phyloP scores from a whole-genome alignment of 2,888 invertebrate species.

The Seira musarum region DNA sequence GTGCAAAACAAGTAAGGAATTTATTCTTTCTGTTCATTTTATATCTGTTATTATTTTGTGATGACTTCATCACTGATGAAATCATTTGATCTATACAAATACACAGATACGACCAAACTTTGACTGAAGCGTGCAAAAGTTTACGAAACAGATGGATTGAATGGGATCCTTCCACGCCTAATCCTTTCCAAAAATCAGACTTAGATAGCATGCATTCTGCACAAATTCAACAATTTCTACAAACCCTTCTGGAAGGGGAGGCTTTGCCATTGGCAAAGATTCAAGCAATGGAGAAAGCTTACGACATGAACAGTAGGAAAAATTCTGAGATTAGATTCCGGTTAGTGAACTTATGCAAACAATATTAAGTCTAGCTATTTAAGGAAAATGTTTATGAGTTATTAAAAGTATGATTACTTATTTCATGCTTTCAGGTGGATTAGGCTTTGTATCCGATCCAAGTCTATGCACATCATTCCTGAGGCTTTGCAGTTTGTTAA shows the following conservation, averaged over 20 bases:
- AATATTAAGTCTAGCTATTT: no score
- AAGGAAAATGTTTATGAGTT: no score
- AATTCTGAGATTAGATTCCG: constrained; percentile 84
- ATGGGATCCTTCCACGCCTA: constrained; percentile 72
- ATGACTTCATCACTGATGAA: constrained; percentile 12
- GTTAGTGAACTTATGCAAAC: constrained; percentile 70
- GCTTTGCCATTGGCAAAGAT: constrained; percentile 77
- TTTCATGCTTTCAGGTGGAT: constrained; percentile 80
- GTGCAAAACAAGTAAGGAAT: constrained; percentile 84
- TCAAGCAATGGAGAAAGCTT: constrained; percentile 78
- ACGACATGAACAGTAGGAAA: constrained; percentile 78
- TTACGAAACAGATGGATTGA: constrained; percentile 77
- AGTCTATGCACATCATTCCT: constrained; percentile 79
- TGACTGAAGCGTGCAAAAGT: constrained; percentile 77
- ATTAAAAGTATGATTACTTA: no score
- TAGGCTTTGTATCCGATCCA: constrained; percentile 83
- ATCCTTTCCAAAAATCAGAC: constrained; percentile 75
- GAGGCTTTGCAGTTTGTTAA: constrained; percentile 85
- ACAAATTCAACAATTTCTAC: constrained; percentile 81
- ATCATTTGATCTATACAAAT: constrained; percentile 9
- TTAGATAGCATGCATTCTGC: constrained; percentile 76
- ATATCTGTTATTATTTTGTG: constrained; percentile 73
- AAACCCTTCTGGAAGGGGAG: constrained; percentile 77
- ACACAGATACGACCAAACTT: constrained; percentile 80
- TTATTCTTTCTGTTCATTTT: constrained; percentile 85